Evolutionary conservation across 2,113 vertebrate species (phyloP).

Genomic region (Morone saxatilis): DNA sequence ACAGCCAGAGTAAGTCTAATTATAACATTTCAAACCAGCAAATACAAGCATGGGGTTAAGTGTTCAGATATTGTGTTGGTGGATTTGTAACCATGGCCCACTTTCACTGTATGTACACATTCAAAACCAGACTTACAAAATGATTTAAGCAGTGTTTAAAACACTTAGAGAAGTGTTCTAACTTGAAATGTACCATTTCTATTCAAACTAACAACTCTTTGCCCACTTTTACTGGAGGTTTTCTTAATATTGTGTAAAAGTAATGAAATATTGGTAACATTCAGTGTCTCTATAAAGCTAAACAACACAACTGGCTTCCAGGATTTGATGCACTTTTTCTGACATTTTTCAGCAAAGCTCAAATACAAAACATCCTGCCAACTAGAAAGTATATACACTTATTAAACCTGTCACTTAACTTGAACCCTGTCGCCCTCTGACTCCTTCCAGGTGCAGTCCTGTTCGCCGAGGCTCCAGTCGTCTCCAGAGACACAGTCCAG

Average conservation of each 20-base stretch:
- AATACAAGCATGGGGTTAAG: background rate
- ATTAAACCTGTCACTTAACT: background rate
- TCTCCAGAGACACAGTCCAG: slow-evolving; percentile 69
- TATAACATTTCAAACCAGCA: slow-evolving; percentile 3
- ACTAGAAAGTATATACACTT: background rate
- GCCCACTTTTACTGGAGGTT: background rate
- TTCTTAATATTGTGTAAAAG: background rate
- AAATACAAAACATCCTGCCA: background rate
- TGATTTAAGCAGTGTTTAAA: background rate
- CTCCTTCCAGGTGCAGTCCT: slow-evolving; percentile 76
- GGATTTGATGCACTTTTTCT: background rate
- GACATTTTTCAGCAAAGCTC: background rate
- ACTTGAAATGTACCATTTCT: background rate
- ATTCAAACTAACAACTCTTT: background rate
- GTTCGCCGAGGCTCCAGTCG: slow-evolving; percentile 66
- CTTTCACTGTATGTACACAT: background rate
- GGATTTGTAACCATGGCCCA: background rate
- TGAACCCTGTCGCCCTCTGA: background rate
- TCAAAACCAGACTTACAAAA: background rate
- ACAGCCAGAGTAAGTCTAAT: slow-evolving; percentile 82
- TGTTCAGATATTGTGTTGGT: background rate
- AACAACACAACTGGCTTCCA: background rate
- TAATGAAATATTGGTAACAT: background rate
- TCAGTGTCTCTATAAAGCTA: background rate
- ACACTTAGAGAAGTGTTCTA: background rate